Conservation (phyloP, 2,797 vertebrate genomes). For the Paedocypris micromegethes region DNA sequence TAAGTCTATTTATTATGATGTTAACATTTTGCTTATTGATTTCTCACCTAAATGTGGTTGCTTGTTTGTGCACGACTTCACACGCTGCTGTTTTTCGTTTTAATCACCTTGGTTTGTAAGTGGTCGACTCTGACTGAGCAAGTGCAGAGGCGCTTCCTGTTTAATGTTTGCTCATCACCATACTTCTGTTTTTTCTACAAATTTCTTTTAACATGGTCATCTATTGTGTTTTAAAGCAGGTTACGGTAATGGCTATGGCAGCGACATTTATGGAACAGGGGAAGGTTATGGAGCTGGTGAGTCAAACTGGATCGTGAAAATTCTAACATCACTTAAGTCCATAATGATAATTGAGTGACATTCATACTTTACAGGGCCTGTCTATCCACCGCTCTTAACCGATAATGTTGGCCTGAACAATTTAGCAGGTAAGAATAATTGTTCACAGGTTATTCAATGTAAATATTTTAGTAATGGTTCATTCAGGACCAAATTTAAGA, state of each 20-base stretch:
- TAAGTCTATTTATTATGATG: too few relatives aligned
- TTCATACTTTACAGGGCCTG: slow-evolving; percentile 64
- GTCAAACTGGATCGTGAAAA: slow-evolving; percentile 35
- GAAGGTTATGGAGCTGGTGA: slow-evolving; percentile 66
- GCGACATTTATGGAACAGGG: slow-evolving; percentile 34
- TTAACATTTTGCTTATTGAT: background rate
- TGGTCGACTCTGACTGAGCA: background rate
- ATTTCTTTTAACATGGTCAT: slow-evolving; percentile 4
- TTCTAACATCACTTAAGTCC: slow-evolving; percentile 9
- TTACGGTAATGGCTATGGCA: slow-evolving; percentile 62
- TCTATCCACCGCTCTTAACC: slow-evolving; percentile 60
- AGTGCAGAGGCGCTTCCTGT: slow-evolving; percentile 4
- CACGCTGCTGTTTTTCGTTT: background rate
- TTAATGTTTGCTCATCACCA: slow-evolving; percentile 1
- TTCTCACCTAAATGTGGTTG: background rate
- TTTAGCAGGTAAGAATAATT: slow-evolving; percentile 59
- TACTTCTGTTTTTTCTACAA: background rate
- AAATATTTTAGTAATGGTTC: background rate
- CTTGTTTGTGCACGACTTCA: slow-evolving; percentile 1
- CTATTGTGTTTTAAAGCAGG: slow-evolving; percentile 50
- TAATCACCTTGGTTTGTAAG: background rate
- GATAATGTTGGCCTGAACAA: slow-evolving; percentile 56
- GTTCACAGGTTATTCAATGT: slow-evolving; percentile 53
- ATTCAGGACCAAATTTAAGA: too few relatives aligned
- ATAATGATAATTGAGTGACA: slow-evolving; percentile 45